phyloP scores from a whole-genome alignment of 2,888 invertebrate genomes.

The Rhamphomyia laevipes region DNA sequence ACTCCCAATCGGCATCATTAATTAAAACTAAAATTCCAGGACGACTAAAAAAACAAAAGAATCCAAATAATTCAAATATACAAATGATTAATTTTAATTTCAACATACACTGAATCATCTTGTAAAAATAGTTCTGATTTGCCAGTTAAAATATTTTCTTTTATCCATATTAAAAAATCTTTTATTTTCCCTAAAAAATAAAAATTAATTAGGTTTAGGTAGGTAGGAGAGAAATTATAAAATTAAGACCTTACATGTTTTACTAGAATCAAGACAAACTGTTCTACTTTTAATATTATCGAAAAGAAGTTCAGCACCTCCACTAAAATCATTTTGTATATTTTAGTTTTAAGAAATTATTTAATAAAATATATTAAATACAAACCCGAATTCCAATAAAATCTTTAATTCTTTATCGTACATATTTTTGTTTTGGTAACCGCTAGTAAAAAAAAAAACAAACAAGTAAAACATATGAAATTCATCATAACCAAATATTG shows the following conservation, averaged over 20 bases:
- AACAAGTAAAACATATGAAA: no score
- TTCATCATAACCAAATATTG: no score
- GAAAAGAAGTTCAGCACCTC: constrained; percentile 86
- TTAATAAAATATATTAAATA: neutral
- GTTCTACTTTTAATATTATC: constrained; percentile 65
- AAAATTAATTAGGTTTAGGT: neutral
- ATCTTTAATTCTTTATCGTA: neutral
- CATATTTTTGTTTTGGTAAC: no score
- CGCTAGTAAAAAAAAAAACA: no score
- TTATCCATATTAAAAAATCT: constrained; percentile 68
- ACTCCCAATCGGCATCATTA: constrained; percentile 94
- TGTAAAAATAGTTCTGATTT: constrained; percentile 59
- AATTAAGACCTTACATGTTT: constrained; percentile 37
- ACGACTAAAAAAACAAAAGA: constrained; percentile 33
- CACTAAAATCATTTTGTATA: constrained; percentile 45
- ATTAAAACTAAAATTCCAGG: constrained; percentile 90
- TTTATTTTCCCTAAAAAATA: constrained; percentile 50
- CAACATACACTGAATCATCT: constrained; percentile 36
- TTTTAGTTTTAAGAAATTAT: neutral
- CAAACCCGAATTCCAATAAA: neutral
- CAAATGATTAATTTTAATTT: constrained; percentile 17
- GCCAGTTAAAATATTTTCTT: constrained; percentile 70
- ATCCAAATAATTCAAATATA: constrained; percentile 31
- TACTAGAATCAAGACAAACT: constrained; percentile 48
- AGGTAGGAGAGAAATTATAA: no score